Evolutionary conservation across 2,113 vertebrate genomes (phyloP), one percentile per base, ranked within the genome.

Genomic region (Centropus bengalensis): DNA sequence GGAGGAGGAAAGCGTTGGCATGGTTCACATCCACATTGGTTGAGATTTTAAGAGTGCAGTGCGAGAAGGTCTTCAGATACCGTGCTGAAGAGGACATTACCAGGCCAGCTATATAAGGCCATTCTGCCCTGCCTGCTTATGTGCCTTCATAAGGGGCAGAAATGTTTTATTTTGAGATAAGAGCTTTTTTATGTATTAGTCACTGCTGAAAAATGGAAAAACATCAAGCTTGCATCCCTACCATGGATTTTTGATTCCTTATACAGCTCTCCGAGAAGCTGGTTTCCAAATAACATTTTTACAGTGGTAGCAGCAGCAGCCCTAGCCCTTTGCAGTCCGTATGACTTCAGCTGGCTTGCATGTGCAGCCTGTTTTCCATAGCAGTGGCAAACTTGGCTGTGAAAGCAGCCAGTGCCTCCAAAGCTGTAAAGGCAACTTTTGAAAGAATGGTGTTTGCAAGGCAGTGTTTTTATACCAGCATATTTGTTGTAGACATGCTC

Each of bases 371-470:
- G 93, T 96, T 97, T 94, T 97, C 96, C 96, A 96, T 73, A 94
- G 96, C 85, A 15, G 97, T 98, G 97, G 97, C 97, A 97, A 94
- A 96, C 28, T 95, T 98, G 98, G 98, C 98, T 96, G 97, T 77
- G 97, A 98, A 97, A 96, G 82, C 85, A 84, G 91, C 70, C 36
- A 24, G 55, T 23, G 80, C 84, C 94, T 97, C 97, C 97, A 97
- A 78, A 96, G 83, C 96, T 82, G 18, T 69, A 91, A 97, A 96
- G 94, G 88, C 63, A 73, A 55, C 7, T 3, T 69, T 82, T 87
- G 82, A 89, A 82, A 96, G 95, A 96, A 93, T 51, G 93, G 87
- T 86, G 82, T 92, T 94, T 92, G 94, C 84, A 94, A 96, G 77
- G 88, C 95, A 59, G 70, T 3, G 0, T 33, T 74, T 93, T 95